phyloP scores from a whole-genome alignment of 2,888 invertebrate species.

The Criorhina ranunculi region DNA sequence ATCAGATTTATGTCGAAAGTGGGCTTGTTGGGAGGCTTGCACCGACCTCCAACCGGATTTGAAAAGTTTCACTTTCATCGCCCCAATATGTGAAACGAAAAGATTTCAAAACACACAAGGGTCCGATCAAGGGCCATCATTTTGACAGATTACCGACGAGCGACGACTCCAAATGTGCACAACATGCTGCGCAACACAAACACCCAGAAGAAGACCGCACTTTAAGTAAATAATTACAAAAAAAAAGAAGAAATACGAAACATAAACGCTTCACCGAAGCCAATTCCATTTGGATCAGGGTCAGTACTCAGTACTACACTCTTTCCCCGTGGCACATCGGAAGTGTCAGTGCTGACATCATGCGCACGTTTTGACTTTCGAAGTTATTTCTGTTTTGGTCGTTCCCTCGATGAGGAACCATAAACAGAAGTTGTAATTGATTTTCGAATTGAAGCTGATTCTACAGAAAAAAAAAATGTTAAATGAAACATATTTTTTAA shows the following conservation, averaged over 20 bases:
- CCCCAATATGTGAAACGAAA: constrained; percentile 16
- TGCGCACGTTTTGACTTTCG: constrained; percentile 1
- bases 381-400: constrained; percentile 46
- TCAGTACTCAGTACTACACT: constrained; percentile 24
- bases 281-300: constrained; percentile 59
- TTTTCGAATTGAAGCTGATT: constrained; percentile 51
- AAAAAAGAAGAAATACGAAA: constrained; percentile 31
- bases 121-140: constrained; percentile 54
- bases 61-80: constrained; percentile 40
- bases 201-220: constrained; percentile 1
- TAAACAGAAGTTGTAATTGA: constrained; percentile 65
- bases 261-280: constrained; percentile 9
- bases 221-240: constrained; percentile 49
- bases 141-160: constrained; percentile 58
- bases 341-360: constrained; percentile 67
- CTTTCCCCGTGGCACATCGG: constrained; percentile 44
- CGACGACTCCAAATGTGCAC: constrained; percentile 45
- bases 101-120: constrained; percentile 53
- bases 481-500: constrained; percentile 29
- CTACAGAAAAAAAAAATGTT: constrained; percentile 17
- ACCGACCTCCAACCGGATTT: constrained; percentile 46
- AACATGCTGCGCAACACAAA: constrained; percentile 28
- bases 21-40: constrained; percentile 8
- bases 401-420: constrained; percentile 26
- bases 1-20: constrained; percentile 47